Percentiles rank a stretch among this genome's conserved stretches.
Conservation (phyloP, 1,140 invertebrate species). For the Halesus radiatus region DNA sequence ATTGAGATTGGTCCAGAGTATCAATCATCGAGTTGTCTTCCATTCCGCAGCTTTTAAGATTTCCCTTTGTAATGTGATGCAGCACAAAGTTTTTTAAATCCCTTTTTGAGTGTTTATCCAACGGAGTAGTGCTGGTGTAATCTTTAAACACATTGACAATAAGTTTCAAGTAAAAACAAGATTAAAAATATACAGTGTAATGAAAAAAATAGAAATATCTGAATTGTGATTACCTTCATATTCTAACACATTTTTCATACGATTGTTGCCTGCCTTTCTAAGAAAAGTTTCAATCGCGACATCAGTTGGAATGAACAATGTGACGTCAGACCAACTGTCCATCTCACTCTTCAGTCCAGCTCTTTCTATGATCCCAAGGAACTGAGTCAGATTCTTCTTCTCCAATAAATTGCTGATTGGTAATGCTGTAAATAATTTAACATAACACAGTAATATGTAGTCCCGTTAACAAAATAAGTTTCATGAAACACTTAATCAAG, state of each 20-base stretch:
- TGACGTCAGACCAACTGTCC: constrained; percentile 44
- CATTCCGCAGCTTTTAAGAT: constrained; percentile 37
- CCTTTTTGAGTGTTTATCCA: neutral
- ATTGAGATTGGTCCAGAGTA: neutral
- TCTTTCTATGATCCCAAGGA: constrained; percentile 37
- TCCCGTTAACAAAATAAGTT: too few species aligned
- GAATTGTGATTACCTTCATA: neutral
- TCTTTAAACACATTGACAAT: neutral
- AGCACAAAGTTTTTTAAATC: constrained; percentile 40
- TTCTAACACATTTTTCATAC: constrained; percentile 10
- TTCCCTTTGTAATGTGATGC: constrained; percentile 41
- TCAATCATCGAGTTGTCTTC: constrained; percentile 33
- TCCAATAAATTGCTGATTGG: constrained; percentile 54
- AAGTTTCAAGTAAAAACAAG: too few species aligned
- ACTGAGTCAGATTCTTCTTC: constrained; percentile 56
- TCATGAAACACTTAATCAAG: too few species aligned
- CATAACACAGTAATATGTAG: too few species aligned
- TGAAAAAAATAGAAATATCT: too few species aligned
- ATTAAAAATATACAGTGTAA: too few species aligned
- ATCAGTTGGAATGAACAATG: constrained; percentile 51
- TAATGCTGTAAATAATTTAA: constrained; percentile 51
- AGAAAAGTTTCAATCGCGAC: constrained; percentile 38
- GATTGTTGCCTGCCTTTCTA: neutral
- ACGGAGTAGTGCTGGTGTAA: neutral
- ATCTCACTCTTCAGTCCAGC: constrained; percentile 45